A percentile compares a stretch with the other conserved stretches of the same genome.
Conservation (phyloP, 35 echinoderm and acorn worm genomes). For the Stichopus chloronotus region DNA sequence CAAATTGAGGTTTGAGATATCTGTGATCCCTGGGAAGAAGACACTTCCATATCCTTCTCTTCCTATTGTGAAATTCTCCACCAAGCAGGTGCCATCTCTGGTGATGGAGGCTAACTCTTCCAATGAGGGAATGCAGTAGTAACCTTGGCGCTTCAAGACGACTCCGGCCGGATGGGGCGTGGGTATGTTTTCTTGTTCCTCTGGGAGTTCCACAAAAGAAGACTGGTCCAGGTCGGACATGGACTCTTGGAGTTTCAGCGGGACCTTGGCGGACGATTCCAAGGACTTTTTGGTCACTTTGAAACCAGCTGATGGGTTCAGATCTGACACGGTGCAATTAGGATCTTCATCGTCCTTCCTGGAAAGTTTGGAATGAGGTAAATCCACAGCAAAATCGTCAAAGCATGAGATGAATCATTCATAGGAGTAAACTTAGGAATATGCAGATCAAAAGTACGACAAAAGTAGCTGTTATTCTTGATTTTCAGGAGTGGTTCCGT, state of each 20-base stretch:
- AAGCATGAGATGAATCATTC: neutral
- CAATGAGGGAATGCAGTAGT: conserved; percentile 85
- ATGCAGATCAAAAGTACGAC: too few relatives aligned
- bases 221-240: conserved; percentile 72
- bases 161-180: conserved; percentile 82
- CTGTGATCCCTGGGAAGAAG: conserved; percentile 88
- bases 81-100: conserved; percentile 61
- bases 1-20: conserved; percentile 76
- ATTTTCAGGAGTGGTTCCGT: too few relatives aligned
- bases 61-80: conserved; percentile 85
- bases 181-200: conserved; percentile 72
- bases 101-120: conserved; percentile 75
- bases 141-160: conserved; percentile 66
- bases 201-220: conserved; percentile 30
- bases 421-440: too few relatives aligned
- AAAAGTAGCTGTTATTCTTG: too few relatives aligned
- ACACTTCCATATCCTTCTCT: conserved; percentile 89
- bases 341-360: conserved; percentile 71
- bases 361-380: neutral
- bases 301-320: conserved; percentile 56
- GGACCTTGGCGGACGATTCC: conserved; percentile 13
- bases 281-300: conserved; percentile 30
- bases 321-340: conserved; percentile 87
- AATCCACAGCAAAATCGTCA: neutral
- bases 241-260: conserved; percentile 36